Conservation (phyloP, 2,113 vertebrate genomes). For the Bagarius yarrelli region DNA sequence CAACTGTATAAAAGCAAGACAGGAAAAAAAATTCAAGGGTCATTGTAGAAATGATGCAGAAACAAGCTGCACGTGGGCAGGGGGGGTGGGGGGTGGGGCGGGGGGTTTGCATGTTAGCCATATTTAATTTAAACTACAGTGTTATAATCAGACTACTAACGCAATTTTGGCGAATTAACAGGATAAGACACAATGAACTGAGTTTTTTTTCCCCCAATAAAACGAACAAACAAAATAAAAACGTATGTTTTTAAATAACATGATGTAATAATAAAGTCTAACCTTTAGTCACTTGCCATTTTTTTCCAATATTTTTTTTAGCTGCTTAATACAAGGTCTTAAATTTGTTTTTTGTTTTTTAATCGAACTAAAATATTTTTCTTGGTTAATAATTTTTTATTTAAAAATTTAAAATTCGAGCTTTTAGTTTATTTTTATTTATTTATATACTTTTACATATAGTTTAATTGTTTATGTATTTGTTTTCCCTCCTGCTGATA, state of each 20-base stretch:
- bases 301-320: background rate
- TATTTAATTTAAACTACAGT: background rate
- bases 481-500: too few relatives aligned
- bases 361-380: too few relatives aligned
- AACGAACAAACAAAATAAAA: too few relatives aligned
- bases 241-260: too few relatives aligned
- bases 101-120: background rate
- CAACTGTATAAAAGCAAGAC: background rate
- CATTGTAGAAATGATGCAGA: background rate
- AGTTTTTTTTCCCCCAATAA: background rate
- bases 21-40: background rate
- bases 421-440: too few relatives aligned
- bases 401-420: too few relatives aligned
- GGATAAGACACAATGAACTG: background rate
- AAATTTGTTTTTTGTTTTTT: too few relatives aligned
- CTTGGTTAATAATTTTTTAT: too few relatives aligned
- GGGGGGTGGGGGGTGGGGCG: background rate
- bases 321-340: too few relatives aligned
- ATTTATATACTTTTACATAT: too few relatives aligned
- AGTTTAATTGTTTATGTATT: too few relatives aligned
- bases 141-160: background rate
- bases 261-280: background rate
- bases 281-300: background rate
- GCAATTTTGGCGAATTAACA: background rate
- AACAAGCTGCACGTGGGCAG: too few relatives aligned